Evolutionary conservation across 2,888 invertebrate genomes (phyloP).

Genomic region (Euspilapteryx auroguttella): DNA sequence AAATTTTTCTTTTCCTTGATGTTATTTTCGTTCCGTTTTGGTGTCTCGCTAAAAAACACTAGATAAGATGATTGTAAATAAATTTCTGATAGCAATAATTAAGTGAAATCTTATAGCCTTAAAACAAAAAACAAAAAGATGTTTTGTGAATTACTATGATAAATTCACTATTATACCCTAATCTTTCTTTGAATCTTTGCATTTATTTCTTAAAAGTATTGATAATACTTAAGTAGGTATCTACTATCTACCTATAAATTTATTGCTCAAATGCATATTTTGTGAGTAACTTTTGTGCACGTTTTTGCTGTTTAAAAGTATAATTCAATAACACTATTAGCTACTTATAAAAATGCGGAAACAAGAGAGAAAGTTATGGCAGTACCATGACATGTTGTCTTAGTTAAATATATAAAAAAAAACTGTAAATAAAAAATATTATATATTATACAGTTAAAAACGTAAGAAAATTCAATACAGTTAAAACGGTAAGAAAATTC

Average conservation of each 20-base stretch:
- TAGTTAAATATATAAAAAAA: no score
- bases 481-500: no score
- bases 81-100: conserved; percentile 36
- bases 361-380: conserved; percentile 26
- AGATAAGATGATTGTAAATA: conserved; percentile 21
- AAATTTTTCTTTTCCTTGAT: conserved; percentile 21
- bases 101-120: no score
- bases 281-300: conserved; percentile 59
- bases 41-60: conserved; percentile 19
- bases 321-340: conserved; percentile 16
- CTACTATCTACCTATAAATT: conserved; percentile 32
- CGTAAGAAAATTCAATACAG: no score
- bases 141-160: no score
- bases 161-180: no score
- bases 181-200: conserved; percentile 1
- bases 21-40: conserved; percentile 37
- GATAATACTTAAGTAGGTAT: conserved; percentile 2
- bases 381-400: no score
- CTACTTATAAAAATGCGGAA: conserved; percentile 28
- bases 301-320: conserved; percentile 56
- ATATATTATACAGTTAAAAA: no score
- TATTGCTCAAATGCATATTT: conserved; percentile 62
- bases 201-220: not conserved
- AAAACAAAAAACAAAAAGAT: no score
- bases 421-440: no score